phyloP scores from a whole-genome alignment of 2,888 invertebrate species.

The Drosophila quinaria region DNA sequence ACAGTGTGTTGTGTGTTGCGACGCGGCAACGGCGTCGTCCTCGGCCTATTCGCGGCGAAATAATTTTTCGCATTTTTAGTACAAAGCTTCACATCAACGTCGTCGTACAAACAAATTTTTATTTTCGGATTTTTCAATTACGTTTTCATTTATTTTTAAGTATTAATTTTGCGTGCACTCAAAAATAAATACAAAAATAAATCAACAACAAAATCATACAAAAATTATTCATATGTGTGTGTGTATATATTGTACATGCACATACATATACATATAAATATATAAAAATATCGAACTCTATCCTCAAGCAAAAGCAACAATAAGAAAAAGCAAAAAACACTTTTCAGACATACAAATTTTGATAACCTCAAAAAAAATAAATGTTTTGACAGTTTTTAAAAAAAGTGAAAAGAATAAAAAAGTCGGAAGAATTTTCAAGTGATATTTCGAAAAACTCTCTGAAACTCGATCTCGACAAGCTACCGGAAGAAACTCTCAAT shows the following conservation, averaged over 20 bases:
- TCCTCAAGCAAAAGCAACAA: constrained; percentile 58
- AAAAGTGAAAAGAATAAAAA: constrained; percentile 31
- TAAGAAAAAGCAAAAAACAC: constrained; percentile 43
- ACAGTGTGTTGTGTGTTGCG: constrained; percentile 34
- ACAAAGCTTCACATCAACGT: constrained; percentile 85
- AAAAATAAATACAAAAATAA: constrained; percentile 60
- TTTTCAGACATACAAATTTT: constrained; percentile 37
- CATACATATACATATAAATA: constrained; percentile 22
- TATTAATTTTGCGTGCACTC: constrained; percentile 81
- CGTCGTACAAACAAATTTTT: constrained; percentile 84
- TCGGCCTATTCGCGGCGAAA: constrained; percentile 83
- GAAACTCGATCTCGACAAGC: constrained; percentile 55
- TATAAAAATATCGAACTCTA: constrained; percentile 36
- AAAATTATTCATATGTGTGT: constrained; percentile 61
- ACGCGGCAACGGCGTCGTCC: constrained; percentile 71
- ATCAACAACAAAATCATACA: constrained; percentile 56
- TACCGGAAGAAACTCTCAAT: constrained; percentile 50
- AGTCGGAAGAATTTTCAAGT: constrained; percentile 50
- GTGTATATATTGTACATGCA: constrained; percentile 48
- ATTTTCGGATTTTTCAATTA: constrained; percentile 84
- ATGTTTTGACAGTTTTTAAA: constrained; percentile 49
- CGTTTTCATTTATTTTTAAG: constrained; percentile 84
- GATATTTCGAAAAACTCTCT: constrained; percentile 53
- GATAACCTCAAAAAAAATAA: constrained; percentile 8
- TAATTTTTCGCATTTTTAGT: constrained; percentile 85